A percentile compares a stretch with the other conserved stretches of the same genome.
phyloP scores from a whole-genome alignment of 2,113 vertebrate species.

The Astur gentilis region DNA sequence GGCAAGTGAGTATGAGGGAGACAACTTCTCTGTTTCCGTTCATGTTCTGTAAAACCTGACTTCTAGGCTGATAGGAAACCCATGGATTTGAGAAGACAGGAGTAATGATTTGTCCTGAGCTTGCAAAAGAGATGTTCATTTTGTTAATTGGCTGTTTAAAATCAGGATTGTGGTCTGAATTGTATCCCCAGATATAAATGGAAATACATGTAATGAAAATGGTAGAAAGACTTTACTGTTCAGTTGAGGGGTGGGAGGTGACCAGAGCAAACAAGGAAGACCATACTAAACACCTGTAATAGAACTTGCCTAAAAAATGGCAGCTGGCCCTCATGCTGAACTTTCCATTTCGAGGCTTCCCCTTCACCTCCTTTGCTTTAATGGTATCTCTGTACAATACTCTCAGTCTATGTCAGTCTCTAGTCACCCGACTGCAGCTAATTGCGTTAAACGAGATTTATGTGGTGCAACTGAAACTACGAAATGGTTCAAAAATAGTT shows the following conservation, averaged over 20 bases:
- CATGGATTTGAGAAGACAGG: background rate
- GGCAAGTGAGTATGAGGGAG: background rate
- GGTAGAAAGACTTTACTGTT: background rate
- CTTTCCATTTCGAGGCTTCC: background rate
- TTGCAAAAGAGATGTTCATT: background rate
- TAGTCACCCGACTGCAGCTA: background rate
- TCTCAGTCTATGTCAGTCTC: background rate
- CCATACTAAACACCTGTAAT: background rate
- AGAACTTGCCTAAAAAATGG: background rate
- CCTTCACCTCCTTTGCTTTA: background rate
- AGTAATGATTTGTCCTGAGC: background rate
- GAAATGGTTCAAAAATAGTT: background rate
- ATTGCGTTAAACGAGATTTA: background rate
- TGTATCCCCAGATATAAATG: background rate
- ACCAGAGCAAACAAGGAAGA: background rate
- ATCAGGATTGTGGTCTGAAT: background rate
- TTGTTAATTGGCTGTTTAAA: background rate
- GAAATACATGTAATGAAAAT: background rate
- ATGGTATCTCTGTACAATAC: background rate
- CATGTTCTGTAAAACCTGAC: background rate
- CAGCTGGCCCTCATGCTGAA: background rate
- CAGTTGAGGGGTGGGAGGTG: background rate
- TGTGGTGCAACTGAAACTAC: background rate
- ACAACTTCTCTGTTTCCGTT: background rate
- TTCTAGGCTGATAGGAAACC: background rate